phyloP scores from a whole-genome alignment of 2,113 vertebrate genomes.

The Psephotus haematonotus region DNA sequence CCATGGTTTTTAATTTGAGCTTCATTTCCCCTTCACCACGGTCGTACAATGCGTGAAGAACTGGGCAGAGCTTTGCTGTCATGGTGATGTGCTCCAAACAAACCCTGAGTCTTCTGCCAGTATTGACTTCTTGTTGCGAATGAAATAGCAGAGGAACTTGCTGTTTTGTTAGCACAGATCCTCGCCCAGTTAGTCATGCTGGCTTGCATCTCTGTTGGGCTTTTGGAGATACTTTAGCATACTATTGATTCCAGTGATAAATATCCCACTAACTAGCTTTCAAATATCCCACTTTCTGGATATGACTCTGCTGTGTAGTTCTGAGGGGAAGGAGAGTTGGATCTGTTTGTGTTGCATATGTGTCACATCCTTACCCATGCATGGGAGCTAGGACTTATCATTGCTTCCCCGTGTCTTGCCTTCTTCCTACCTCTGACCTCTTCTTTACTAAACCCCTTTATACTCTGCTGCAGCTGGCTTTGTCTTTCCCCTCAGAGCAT shows the following conservation, averaged over 20 bases:
- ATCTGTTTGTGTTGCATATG: not conserved
- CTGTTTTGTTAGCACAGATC: not conserved
- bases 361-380: not conserved
- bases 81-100: constrained; percentile 57
- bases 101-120: not conserved
- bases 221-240: not conserved
- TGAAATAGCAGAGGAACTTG: constrained; percentile 15
- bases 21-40: not conserved
- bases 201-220: not conserved
- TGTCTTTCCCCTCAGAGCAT: not conserved
- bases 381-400: not conserved
- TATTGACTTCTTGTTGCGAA: not conserved
- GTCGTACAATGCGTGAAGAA: not conserved
- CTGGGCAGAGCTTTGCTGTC: constrained; percentile 43
- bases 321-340: not conserved
- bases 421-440: not conserved
- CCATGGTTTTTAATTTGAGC: not conserved
- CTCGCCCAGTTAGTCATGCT: not conserved
- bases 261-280: not conserved
- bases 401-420: not conserved
- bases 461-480: not conserved
- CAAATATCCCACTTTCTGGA: not conserved
- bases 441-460: not conserved
- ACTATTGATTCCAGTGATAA: not conserved
- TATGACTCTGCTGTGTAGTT: too few species aligned